A percentile compares a stretch with the other conserved stretches of the same genome.
These are phyloP conservation scores for Ceratina japonica DNA, from an alignment of 1,140 invertebrate species.

Conservation along the genomic window DNA sequence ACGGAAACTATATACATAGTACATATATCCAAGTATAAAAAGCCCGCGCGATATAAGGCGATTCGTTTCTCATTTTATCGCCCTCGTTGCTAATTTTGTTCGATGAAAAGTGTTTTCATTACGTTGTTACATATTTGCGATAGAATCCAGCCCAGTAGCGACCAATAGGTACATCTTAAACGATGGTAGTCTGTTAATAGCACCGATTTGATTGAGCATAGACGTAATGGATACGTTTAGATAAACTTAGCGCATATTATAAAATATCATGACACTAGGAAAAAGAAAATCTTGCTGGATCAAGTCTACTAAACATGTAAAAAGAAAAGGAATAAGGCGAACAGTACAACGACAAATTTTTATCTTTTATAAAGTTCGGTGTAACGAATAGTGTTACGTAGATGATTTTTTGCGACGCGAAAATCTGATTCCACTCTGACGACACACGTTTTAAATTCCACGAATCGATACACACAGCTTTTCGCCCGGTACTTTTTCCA, in stretches of 20 bases:
- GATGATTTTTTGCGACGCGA: conserved; percentile 51
- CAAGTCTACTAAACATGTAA: conserved; percentile 40
- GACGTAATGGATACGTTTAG: conserved; percentile 21
- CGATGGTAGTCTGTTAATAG: background rate
- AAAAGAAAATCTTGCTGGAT: conserved; percentile 46
- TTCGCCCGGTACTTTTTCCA: conserved; percentile 16
- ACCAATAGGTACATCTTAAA: conserved; percentile 4
- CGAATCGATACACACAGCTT: background rate
- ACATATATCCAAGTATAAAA: conserved; percentile 4
- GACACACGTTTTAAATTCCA: conserved; percentile 37
- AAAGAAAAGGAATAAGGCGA: conserved; percentile 35
- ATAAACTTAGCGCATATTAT: conserved; percentile 31
- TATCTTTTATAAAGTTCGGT: conserved; percentile 62
- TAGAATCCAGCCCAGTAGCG: conserved; percentile 31
- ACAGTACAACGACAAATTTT: conserved; percentile 67
- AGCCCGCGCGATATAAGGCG: conserved; percentile 50
- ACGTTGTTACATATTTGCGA: conserved; percentile 41
- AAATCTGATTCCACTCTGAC: conserved; percentile 29
- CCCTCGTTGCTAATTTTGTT: conserved; percentile 35
- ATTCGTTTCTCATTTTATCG: conserved; percentile 43
- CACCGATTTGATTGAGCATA: conserved; percentile 43
- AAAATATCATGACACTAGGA: conserved; percentile 14
- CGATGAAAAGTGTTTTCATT: conserved; percentile 31
- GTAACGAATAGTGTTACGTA: conserved; percentile 56
- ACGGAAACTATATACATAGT: conserved; percentile 19